phyloP scores from a whole-genome alignment of 1,140 invertebrate genomes.

The Pseudomyrmex sp. region DNA sequence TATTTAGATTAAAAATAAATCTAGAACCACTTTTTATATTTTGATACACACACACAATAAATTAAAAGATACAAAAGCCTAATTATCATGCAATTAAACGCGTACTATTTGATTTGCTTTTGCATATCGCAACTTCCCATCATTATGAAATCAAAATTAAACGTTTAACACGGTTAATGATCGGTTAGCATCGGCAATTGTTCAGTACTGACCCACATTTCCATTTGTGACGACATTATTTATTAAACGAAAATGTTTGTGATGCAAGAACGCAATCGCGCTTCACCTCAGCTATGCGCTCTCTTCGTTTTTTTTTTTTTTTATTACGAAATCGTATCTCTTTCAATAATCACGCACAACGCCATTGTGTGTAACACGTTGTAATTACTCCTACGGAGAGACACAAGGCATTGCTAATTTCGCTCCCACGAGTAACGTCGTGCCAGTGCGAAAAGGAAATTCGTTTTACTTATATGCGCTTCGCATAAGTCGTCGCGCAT shows the following conservation, averaged over 20 bases:
- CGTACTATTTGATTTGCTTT: background rate
- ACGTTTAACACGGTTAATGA: constrained; percentile 22
- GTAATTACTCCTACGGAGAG: constrained; percentile 41
- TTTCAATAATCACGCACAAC: constrained; percentile 33
- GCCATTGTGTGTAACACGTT: constrained; percentile 51
- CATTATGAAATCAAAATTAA: constrained; percentile 52
- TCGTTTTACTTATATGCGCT: constrained; percentile 7
- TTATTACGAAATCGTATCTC: constrained; percentile 60
- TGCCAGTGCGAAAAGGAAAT: constrained; percentile 46
- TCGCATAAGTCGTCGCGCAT: constrained; percentile 20
- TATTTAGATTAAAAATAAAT: background rate
- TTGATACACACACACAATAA: too few species aligned
- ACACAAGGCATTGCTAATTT: constrained; percentile 39
- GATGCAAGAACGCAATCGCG: constrained; percentile 56
- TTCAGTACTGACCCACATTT: constrained; percentile 59
- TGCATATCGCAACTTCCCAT: constrained; percentile 10
- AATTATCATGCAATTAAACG: background rate
- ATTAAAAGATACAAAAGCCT: constrained; percentile 2
- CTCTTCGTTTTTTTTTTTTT: background rate
- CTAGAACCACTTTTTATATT: too few species aligned
- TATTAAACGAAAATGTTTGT: constrained; percentile 61
- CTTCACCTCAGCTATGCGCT: constrained; percentile 12
- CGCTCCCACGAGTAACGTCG: constrained; percentile 51
- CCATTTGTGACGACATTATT: constrained; percentile 44
- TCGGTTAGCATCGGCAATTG: constrained; percentile 13